Percentiles rank a stretch among this genome's conserved stretches.
Conservation (phyloP, 1,140 invertebrate species). For the Drosophila kurseongensis region DNA sequence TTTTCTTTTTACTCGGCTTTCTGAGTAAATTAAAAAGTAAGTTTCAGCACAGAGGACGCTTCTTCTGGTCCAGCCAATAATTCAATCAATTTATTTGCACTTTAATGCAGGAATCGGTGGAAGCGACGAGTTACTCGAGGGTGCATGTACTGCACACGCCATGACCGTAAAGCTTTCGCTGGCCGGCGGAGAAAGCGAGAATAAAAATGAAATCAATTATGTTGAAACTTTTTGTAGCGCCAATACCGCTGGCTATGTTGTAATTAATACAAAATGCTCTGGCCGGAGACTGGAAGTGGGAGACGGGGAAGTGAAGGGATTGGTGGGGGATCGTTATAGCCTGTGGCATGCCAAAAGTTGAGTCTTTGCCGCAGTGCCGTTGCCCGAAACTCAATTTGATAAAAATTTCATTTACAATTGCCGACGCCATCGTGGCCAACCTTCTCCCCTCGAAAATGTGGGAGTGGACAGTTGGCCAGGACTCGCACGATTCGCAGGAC, state of each 20-base stretch:
- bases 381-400: conserved; percentile 73
- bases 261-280: conserved; percentile 80
- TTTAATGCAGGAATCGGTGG: conserved; percentile 36
- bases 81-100: conserved; percentile 73
- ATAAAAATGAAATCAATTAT: conserved; percentile 80
- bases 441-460: conserved; percentile 24
- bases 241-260: conserved; percentile 65
- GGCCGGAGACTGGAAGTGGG: conserved; percentile 23
- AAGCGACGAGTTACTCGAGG: conserved; percentile 4
- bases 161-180: conserved; percentile 12
- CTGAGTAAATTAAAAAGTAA: conserved; percentile 64
- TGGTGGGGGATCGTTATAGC: conserved; percentile 31
- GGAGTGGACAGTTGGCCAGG: conserved; percentile 72
- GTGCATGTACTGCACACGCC: not conserved
- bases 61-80: conserved; percentile 49
- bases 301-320: not conserved
- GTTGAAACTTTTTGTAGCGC: conserved; percentile 68
- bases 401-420: conserved; percentile 80
- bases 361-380: conserved; percentile 67
- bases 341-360: conserved; percentile 73
- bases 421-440: conserved; percentile 19
- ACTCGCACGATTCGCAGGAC: conserved; percentile 7
- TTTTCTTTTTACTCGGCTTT: conserved; percentile 28
- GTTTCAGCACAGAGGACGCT: conserved; percentile 18
- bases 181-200: conserved; percentile 41